Percentiles rank a stretch among this genome's conserved stretches.
phyloP scores from a whole-genome alignment of 2,888 invertebrate species.

The Clivina fossor region DNA sequence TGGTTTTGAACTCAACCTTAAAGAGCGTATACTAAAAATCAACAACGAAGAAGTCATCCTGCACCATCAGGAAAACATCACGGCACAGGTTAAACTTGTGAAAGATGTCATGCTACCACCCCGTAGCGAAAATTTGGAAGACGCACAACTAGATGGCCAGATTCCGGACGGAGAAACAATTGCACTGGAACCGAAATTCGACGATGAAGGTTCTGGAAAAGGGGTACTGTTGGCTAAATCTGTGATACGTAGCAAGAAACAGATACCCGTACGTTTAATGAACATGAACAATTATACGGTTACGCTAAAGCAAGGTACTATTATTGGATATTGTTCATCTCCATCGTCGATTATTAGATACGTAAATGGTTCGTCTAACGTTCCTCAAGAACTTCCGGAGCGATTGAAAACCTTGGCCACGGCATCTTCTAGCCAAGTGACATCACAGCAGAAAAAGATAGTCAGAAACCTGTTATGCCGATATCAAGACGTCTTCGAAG shows the following conservation, averaged over 20 bases:
- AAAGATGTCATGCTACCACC: background rate
- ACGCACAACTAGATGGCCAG: too few relatives aligned
- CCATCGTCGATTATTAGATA: background rate
- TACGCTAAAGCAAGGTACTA: background rate
- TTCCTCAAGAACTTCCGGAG: background rate
- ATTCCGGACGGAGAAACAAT: too few relatives aligned
- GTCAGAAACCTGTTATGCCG: background rate
- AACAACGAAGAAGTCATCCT: background rate
- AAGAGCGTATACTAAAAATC: background rate
- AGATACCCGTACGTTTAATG: conserved; percentile 1
- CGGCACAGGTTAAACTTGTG: background rate
- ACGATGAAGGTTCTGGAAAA: background rate
- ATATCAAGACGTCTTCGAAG: conserved; percentile 3
- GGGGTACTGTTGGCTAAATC: background rate
- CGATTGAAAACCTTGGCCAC: too few relatives aligned
- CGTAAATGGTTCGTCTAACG: background rate
- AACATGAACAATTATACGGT: background rate
- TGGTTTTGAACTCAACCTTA: background rate
- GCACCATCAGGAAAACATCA: background rate
- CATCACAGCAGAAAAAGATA: conserved; percentile 5
- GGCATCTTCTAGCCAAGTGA: too few relatives aligned
- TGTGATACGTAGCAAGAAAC: background rate
- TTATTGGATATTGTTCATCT: background rate
- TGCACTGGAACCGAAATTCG: too few relatives aligned
- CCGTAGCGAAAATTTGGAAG: too few relatives aligned